Evolutionary conservation across 2,888 invertebrate species (phyloP).

Genomic region (Apodemia zela): DNA sequence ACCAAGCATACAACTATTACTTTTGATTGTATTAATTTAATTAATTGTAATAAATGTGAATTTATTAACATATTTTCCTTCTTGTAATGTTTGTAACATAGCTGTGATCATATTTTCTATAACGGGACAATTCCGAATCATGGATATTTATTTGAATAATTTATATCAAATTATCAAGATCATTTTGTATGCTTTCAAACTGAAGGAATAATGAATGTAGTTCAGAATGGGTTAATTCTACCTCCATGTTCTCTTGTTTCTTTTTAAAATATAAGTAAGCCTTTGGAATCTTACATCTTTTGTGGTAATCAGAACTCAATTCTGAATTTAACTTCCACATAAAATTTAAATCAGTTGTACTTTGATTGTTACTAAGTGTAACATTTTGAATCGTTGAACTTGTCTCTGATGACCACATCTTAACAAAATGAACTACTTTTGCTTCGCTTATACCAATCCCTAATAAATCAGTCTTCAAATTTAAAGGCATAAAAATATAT

Average conservation of each 20-base stretch:
- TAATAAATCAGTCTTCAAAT: conserved; percentile 58
- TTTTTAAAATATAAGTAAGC: conserved; percentile 49
- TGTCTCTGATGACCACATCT: conserved; percentile 66
- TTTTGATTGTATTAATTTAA: too few species aligned
- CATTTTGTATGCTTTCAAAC: conserved; percentile 68
- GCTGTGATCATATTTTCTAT: background rate
- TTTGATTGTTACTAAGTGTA: conserved; percentile 41
- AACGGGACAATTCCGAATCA: background rate
- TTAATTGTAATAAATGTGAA: too few species aligned
- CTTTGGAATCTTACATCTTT: conserved; percentile 64
- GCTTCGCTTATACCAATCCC: conserved; percentile 51
- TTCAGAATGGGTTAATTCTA: conserved; percentile 66
- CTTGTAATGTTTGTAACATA: background rate
- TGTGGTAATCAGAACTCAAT: conserved; percentile 61
- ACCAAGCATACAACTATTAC: too few species aligned
- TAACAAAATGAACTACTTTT: conserved; percentile 58
- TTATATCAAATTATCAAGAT: conserved; percentile 61
- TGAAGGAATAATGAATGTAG: conserved; percentile 63
- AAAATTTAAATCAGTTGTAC: conserved; percentile 45
- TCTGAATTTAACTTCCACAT: conserved; percentile 68
- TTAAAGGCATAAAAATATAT: conserved; percentile 65
- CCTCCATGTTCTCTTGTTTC: conserved; percentile 43
- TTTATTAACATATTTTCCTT: background rate
- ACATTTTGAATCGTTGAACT: conserved; percentile 55
- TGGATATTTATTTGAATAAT: too few species aligned